These are phyloP conservation scores for Melanotaenia duboulayi DNA, from an alignment of 2,113 vertebrate genomes.

Conservation along the genomic window DNA sequence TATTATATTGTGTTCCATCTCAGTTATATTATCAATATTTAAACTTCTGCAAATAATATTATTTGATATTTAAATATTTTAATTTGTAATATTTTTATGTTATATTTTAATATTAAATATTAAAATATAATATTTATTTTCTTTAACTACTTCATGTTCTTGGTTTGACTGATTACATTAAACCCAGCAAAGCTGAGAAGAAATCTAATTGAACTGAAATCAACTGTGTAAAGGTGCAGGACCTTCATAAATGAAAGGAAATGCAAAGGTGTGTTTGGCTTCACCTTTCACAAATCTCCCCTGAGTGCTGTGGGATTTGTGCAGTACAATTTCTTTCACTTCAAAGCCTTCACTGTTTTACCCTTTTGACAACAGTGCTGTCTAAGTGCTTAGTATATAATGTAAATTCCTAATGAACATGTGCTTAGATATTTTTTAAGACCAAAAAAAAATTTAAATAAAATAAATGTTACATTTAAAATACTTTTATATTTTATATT, in stretches of 20 bases:
- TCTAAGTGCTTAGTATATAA: background rate
- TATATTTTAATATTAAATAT: background rate
- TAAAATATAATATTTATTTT: too few relatives aligned
- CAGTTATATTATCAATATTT: too few relatives aligned
- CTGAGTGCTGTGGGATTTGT: background rate
- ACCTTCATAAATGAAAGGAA: background rate
- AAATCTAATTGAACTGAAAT: background rate
- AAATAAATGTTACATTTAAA: background rate
- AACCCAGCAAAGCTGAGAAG: background rate
- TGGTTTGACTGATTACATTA: background rate
- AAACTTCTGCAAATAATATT: too few relatives aligned
- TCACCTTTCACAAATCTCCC: background rate
- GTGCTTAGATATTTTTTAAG: background rate
- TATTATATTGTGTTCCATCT: too few relatives aligned
- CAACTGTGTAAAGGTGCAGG: background rate
- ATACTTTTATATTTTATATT: background rate
- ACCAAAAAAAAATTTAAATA: too few relatives aligned
- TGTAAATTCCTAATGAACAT: background rate
- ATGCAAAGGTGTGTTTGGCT: background rate
- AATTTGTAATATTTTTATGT: too few relatives aligned
- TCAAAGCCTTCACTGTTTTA: background rate
- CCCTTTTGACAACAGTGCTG: background rate
- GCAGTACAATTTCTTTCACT: background rate
- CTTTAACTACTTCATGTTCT: background rate
- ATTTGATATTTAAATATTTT: too few relatives aligned